Evolutionary conservation across 2,797 vertebrate genomes (phyloP).

Genomic region (Taenioides sp.): DNA sequence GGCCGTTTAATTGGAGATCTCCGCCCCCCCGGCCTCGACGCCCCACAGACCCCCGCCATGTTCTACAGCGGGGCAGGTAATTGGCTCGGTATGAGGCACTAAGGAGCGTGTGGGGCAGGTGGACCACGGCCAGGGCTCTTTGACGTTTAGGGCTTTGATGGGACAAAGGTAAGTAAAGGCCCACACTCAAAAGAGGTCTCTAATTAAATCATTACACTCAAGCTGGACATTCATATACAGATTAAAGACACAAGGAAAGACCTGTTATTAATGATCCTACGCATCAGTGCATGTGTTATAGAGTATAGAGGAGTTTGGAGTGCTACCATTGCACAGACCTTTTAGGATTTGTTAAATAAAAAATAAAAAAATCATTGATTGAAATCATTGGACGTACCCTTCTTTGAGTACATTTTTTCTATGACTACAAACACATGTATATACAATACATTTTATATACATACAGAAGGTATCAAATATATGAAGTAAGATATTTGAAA

Average conservation of each 20-base stretch:
- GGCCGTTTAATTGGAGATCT: conserved; percentile 77
- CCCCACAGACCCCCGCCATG: conserved; percentile 70
- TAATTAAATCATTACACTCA: background rate
- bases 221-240: background rate
- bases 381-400: too few species aligned
- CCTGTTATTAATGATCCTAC: background rate
- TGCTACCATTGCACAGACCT: background rate
- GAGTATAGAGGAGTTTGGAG: background rate
- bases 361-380: too few species aligned
- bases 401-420: too few species aligned
- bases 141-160: conserved; percentile 43
- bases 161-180: conserved; percentile 19
- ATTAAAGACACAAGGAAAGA: background rate
- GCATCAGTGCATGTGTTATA: background rate
- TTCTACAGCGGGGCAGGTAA: conserved; percentile 83
- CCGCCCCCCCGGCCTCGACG: conserved; percentile 40
- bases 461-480: too few species aligned
- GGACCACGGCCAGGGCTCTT: conserved; percentile 33
- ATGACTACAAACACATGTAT: too few species aligned
- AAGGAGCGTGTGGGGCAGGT: conserved; percentile 42
- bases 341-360: background rate
- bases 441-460: too few species aligned
- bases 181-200: conserved; percentile 1
- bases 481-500: too few species aligned
- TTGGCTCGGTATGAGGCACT: conserved; percentile 73